phyloP scores from a whole-genome alignment of 2,797 vertebrate species.

The Centroberyx gerrardi region DNA sequence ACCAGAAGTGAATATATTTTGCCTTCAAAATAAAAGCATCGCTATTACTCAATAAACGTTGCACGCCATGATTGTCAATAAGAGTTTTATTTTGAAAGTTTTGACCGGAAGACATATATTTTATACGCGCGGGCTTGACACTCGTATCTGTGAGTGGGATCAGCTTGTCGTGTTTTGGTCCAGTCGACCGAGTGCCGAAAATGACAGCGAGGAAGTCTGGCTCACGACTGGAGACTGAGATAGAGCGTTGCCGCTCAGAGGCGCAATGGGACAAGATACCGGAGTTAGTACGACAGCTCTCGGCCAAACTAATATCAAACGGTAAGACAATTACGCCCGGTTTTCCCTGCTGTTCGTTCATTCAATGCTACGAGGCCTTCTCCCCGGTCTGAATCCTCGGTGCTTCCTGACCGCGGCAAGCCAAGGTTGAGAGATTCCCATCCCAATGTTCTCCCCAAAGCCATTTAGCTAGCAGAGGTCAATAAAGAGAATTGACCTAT shows the following conservation, averaged over 20 bases:
- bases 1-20: too few relatives aligned
- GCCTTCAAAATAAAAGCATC: too few relatives aligned
- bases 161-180: constrained; percentile 64
- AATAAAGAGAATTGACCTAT: background rate
- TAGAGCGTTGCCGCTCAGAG: constrained; percentile 95
- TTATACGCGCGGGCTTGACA: background rate
- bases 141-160: background rate
- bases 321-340: constrained; percentile 81
- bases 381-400: constrained; percentile 55
- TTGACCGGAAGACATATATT: background rate
- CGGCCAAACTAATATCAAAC: constrained; percentile 94
- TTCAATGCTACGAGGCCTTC: constrained; percentile 62
- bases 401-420: constrained; percentile 68
- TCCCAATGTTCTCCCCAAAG: background rate
- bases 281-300: constrained; percentile 93
- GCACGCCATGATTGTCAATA: too few relatives aligned
- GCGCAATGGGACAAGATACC: constrained; percentile 95
- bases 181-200: constrained; percentile 56
- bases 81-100: constrained; percentile 36
- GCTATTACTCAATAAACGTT: too few relatives aligned
- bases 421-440: constrained; percentile 3
- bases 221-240: constrained; percentile 94
- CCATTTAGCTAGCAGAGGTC: constrained; percentile 14
- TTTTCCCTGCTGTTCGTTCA: constrained; percentile 26
- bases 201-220: constrained; percentile 97